Percentiles rank a stretch among this genome's conserved stretches.
Conservation (phyloP, 2,888 invertebrate species). For the Amphipyra tragopoginis region DNA sequence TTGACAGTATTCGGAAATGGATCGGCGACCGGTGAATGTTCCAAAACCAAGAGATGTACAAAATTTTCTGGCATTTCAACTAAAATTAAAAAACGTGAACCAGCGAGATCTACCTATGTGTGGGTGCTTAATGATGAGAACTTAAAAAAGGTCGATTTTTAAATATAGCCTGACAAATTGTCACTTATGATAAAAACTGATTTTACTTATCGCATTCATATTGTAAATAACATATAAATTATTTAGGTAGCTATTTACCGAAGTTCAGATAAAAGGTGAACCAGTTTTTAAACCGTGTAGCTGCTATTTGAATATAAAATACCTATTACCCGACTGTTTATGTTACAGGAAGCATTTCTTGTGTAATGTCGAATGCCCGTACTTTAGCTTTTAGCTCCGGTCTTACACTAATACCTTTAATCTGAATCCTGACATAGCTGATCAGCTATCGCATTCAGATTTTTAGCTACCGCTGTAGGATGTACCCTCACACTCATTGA, state of each 20-base stretch:
- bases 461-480: too few relatives aligned
- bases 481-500: too few relatives aligned
- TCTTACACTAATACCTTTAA: too few relatives aligned
- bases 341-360: conserved; percentile 38
- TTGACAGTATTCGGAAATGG: too few relatives aligned
- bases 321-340: conserved; percentile 48
- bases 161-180: conserved; percentile 38
- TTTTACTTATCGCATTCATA: conserved; percentile 46
- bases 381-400: conserved; percentile 16
- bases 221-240: conserved; percentile 68
- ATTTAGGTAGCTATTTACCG: conserved; percentile 78
- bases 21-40: too few relatives aligned
- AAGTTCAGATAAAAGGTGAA: conserved; percentile 83
- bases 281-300: conserved; percentile 71
- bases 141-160: conserved; percentile 23
- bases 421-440: too few relatives aligned
- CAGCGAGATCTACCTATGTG: too few relatives aligned
- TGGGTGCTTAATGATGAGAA: neutral
- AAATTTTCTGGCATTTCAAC: neutral
- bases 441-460: too few relatives aligned
- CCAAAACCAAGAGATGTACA: too few relatives aligned
- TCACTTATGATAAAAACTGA: conserved; percentile 42
- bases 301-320: conserved; percentile 73
- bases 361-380: conserved; percentile 25
- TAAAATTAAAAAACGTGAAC: too few relatives aligned